Conservation (phyloP, 64 coral and sea anemone species). For the Montipora sp. region DNA sequence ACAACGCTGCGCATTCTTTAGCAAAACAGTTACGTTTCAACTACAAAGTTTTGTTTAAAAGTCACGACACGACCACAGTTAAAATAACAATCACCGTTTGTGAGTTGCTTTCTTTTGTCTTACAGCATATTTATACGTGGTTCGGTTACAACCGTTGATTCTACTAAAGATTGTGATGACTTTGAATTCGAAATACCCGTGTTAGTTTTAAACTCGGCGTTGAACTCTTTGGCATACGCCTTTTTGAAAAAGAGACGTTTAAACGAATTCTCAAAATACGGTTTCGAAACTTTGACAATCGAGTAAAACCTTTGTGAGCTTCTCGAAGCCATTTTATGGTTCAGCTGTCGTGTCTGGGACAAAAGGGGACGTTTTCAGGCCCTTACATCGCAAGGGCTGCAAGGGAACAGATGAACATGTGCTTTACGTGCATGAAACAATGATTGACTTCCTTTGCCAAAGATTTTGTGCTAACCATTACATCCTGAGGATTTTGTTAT, state of each 20-base stretch:
- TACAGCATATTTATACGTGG: not conserved
- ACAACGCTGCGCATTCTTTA: not conserved
- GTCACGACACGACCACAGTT: not conserved
- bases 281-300: no score
- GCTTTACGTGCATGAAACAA: no score
- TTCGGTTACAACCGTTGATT: not conserved
- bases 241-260: not conserved
- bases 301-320: no score
- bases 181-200: not conserved
- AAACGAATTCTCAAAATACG: not conserved
- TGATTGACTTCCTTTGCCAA: no score
- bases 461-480: no score
- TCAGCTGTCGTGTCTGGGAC: no score
- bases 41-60: not conserved
- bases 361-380: no score
- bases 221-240: not conserved
- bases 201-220: constrained; percentile 17
- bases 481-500: no score
- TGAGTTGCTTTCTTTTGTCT: not conserved
- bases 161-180: not conserved
- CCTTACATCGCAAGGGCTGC: no score
- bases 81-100: not conserved
- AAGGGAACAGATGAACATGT: no score
- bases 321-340: no score
- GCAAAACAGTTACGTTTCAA: constrained; percentile 5